These are phyloP conservation scores for Cryptocephalus primarius DNA, from an alignment of 2,888 invertebrate species.

Conservation along the genomic window DNA sequence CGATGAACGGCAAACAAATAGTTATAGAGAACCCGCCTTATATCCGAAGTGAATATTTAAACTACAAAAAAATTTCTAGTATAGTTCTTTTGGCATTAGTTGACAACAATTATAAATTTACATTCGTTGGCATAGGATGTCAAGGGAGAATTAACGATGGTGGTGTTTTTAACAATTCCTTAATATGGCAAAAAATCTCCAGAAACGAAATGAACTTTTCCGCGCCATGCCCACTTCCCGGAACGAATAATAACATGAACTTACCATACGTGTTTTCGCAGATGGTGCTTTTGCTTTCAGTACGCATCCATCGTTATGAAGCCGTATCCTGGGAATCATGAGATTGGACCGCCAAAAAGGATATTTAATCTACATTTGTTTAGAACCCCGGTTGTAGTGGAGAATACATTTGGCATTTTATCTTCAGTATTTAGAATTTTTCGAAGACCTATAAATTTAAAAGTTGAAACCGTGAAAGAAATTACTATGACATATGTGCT, in stretches of 20 bases:
- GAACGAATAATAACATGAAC: not conserved
- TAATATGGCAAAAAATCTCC: too few species aligned
- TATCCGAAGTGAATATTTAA: not conserved
- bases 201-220: too few species aligned
- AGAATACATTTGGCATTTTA: not conserved
- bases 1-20: constrained; percentile 3
- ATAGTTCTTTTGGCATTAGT: not conserved
- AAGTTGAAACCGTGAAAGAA: not conserved
- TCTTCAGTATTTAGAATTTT: not conserved
- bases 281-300: not conserved
- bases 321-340: not conserved
- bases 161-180: not conserved
- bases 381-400: not conserved
- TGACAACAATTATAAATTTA: not conserved
- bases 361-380: not conserved
- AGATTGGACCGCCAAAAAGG: not conserved
- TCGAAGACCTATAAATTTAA: not conserved
- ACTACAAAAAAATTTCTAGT: not conserved
- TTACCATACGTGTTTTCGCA: not conserved
- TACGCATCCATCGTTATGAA: not conserved
- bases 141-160: not conserved
- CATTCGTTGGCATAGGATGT: not conserved
- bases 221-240: too few species aligned
- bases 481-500: not conserved
- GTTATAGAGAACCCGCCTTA: not conserved